Conservation (phyloP, 2,113 vertebrate genomes). For the Ovis canadensis region DNA sequence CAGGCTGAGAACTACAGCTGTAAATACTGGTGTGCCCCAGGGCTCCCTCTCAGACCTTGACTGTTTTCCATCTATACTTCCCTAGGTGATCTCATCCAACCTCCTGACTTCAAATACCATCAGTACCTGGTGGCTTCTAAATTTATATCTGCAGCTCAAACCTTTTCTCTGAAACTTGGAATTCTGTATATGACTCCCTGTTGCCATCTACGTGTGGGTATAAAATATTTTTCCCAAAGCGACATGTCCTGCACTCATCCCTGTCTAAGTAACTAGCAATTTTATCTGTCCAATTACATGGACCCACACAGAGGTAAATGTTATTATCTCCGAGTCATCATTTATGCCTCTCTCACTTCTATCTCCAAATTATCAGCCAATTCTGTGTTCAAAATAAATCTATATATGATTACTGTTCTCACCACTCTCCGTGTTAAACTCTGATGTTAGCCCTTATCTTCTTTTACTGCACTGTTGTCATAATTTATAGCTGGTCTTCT, state of each 20-base stretch:
- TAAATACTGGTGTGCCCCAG: accelerated
- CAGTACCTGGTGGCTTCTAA: not conserved
- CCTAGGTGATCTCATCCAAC: not conserved
- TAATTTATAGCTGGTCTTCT: not conserved
- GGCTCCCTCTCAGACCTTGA: not conserved
- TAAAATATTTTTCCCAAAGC: not conserved
- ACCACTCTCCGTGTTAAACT: not conserved
- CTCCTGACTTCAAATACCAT: not conserved
- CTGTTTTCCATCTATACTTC: not conserved
- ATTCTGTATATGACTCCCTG: not conserved
- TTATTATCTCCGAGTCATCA: not conserved
- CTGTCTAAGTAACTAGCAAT: not conserved
- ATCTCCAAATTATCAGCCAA: not conserved
- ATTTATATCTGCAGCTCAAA: not conserved
- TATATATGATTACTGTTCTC: not conserved
- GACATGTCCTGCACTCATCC: not conserved
- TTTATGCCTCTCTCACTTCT: not conserved
- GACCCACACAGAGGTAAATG: not conserved
- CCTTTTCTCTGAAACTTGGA: not conserved
- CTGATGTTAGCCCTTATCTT: not conserved
- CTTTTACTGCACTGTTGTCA: not conserved
- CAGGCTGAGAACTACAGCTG: not conserved
- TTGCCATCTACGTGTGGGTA: not conserved
- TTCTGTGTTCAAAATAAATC: not conserved
- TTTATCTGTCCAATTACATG: not conserved